Conservation (phyloP, 2,113 vertebrate genomes). For the Anolis carolinensis region DNA sequence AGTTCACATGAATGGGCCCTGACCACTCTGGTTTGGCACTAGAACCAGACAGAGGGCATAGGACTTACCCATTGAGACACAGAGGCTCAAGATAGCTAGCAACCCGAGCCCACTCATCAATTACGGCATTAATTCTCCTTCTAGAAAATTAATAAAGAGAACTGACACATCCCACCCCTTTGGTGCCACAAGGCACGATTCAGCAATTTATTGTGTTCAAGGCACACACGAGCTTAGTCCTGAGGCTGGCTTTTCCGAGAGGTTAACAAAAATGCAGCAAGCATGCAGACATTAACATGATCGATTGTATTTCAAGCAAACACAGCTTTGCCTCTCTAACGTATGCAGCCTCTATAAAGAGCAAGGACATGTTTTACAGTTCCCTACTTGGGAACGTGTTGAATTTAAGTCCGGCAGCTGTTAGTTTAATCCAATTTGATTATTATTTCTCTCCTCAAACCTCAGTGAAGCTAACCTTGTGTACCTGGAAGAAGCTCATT, state of each 20-base stretch:
- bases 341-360: slow-evolving; percentile 39
- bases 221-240: background rate
- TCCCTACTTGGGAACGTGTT: slow-evolving; percentile 41
- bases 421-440: slow-evolving; percentile 34
- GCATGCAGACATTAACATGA: slow-evolving; percentile 44
- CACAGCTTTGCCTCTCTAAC: slow-evolving; percentile 40
- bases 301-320: slow-evolving; percentile 47
- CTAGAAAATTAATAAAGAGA: slow-evolving; percentile 49
- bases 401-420: slow-evolving; percentile 54
- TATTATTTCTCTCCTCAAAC: slow-evolving; percentile 44
- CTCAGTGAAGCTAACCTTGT: slow-evolving; percentile 44
- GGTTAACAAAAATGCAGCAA: slow-evolving; percentile 49
- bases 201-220: slow-evolving; percentile 33
- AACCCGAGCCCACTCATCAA: background rate
- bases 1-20: background rate
- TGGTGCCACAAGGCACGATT: slow-evolving; percentile 26
- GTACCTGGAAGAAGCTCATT: slow-evolving; percentile 63
- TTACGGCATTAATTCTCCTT: slow-evolving; percentile 45
- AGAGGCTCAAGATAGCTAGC: background rate
- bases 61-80: too few relatives aligned
- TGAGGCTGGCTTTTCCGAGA: slow-evolving; percentile 26
- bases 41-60: too few relatives aligned
- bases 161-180: slow-evolving; percentile 36
- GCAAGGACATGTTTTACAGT: slow-evolving; percentile 30
- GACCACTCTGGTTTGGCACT: background rate